Percentiles rank a stretch among this genome's conserved stretches.
These are phyloP conservation scores for Metalampra italica DNA, from an alignment of 2,888 invertebrate species.

Conservation along the genomic window DNA sequence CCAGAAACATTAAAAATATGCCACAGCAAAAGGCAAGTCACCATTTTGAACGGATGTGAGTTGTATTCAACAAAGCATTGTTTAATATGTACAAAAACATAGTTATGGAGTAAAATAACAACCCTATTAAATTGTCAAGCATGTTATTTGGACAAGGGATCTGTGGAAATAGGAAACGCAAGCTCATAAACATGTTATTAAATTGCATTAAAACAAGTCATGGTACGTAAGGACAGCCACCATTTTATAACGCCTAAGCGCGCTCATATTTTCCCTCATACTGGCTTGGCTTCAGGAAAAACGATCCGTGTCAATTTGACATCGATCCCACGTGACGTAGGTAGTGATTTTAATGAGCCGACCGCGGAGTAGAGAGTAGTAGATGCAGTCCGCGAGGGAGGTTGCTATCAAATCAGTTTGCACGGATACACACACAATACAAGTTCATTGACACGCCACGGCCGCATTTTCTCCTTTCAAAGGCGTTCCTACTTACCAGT, in stretches of 20 bases:
- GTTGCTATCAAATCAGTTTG: slow-evolving; percentile 80
- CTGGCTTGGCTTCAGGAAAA: slow-evolving; percentile 77
- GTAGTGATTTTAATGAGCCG: slow-evolving; percentile 84
- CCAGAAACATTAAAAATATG: slow-evolving; percentile 1
- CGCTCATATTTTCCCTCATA: slow-evolving; percentile 73
- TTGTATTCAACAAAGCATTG: slow-evolving; percentile 69
- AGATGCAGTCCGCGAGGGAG: slow-evolving; percentile 83
- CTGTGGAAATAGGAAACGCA: slow-evolving; percentile 28
- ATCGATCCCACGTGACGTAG: slow-evolving; percentile 86
- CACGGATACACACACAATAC: slow-evolving; percentile 80
- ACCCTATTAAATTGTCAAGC: slow-evolving; percentile 32
- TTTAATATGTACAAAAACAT: slow-evolving; percentile 39
- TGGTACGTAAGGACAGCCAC: slow-evolving; percentile 68
- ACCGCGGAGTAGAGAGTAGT: slow-evolving; percentile 80
- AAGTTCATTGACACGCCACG: slow-evolving; percentile 80
- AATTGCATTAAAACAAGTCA: slow-evolving; percentile 58
- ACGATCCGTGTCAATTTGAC: slow-evolving; percentile 81
- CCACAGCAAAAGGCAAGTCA: slow-evolving; percentile 72
- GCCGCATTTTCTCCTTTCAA: slow-evolving; percentile 78
- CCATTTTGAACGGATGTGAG: slow-evolving; percentile 82
- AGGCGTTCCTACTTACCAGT: slow-evolving; percentile 89
- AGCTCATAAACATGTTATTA: slow-evolving; percentile 42
- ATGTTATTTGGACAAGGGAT: slow-evolving; percentile 41
- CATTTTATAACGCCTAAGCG: slow-evolving; percentile 79
- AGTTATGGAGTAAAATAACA: slow-evolving; percentile 42